Evolutionary conservation across 2,797 vertebrate genomes (phyloP).

Genomic region (Sebastes itinus): DNA sequence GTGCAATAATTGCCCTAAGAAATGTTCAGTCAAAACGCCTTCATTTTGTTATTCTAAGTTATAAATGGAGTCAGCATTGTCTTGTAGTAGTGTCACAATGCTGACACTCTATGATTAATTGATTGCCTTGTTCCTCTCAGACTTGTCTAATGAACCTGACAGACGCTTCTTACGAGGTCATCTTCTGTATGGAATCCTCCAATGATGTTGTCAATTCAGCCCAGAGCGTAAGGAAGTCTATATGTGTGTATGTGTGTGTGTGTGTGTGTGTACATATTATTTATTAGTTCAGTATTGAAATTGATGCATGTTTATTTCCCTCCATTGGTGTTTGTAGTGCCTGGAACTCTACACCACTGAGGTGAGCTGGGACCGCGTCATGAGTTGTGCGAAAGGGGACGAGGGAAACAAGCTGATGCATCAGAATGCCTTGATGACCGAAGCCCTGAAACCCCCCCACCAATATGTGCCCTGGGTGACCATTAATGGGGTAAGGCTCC

Average conservation of each 20-base stretch:
- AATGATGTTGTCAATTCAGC: slow-evolving; percentile 68
- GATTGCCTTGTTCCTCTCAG: slow-evolving; percentile 64
- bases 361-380: slow-evolving; percentile 54
- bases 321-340: slow-evolving; percentile 79
- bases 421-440: slow-evolving; percentile 84
- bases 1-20: neutral
- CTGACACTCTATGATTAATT: neutral
- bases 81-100: neutral
- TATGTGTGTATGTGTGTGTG: neutral
- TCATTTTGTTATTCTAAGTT: neutral
- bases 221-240: slow-evolving; percentile 59
- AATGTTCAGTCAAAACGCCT: neutral
- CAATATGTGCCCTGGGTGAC: slow-evolving; percentile 92
- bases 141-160: slow-evolving; percentile 83
- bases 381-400: slow-evolving; percentile 82
- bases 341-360: slow-evolving; percentile 69
- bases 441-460: slow-evolving; percentile 83
- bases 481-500: slow-evolving; percentile 86
- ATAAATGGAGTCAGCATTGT: neutral
- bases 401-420: slow-evolving; percentile 89
- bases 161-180: slow-evolving; percentile 34
- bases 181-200: slow-evolving; percentile 88
- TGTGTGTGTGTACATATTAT: neutral
- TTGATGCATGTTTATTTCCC: neutral
- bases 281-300: neutral